Evolutionary conservation across 2,113 vertebrate species (phyloP).

Genomic region (Thalassarche chlororhynchos): DNA sequence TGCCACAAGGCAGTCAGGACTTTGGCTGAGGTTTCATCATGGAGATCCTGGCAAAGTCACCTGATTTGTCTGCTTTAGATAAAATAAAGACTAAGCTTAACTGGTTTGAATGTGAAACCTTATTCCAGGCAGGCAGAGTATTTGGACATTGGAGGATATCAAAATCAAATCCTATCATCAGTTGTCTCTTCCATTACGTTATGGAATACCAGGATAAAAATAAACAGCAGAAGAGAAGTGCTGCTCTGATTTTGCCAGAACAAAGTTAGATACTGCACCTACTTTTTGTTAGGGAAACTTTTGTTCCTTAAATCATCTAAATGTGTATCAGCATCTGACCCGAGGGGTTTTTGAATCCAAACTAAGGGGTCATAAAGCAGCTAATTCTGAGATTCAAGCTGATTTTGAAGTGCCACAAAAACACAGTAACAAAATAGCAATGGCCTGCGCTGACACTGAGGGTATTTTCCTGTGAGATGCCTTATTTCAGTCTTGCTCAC

Average conservation of each 20-base stretch:
- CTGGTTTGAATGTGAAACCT: background rate
- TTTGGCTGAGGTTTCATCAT: background rate
- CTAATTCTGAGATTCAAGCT: background rate
- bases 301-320: background rate
- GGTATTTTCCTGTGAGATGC: background rate
- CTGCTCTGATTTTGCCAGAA: background rate
- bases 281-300: background rate
- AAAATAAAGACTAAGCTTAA: background rate
- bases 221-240: background rate
- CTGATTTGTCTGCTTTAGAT: background rate
- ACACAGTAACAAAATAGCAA: background rate
- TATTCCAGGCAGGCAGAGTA: background rate
- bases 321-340: background rate
- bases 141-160: background rate
- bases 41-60: background rate
- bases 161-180: background rate
- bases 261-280: background rate
- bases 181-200: background rate
- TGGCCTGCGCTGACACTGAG: background rate
- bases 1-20: background rate
- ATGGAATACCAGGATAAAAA: background rate
- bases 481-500: background rate
- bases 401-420: background rate
- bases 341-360: background rate
- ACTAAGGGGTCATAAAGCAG: background rate